Percentiles rank a stretch among this genome's conserved stretches.
Conservation (phyloP, 2,797 vertebrate genomes). For the Schizopygopsis pylzovi region DNA sequence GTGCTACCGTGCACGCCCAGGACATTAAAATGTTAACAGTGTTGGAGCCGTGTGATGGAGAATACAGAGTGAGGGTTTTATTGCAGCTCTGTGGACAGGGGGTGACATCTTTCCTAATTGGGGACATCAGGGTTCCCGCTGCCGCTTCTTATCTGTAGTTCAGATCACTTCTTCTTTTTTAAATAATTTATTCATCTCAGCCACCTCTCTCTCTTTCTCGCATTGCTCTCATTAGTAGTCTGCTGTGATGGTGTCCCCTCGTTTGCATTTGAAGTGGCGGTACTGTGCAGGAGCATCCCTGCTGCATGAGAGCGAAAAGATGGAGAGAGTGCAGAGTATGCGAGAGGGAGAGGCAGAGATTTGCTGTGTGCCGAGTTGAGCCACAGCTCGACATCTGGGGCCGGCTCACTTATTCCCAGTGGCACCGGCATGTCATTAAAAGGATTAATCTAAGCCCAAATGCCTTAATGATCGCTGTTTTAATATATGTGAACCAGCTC, state of each 20-base stretch:
- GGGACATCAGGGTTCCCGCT: slow-evolving; percentile 99
- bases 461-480: slow-evolving; percentile 99
- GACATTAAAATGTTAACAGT: slow-evolving; percentile 99
- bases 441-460: slow-evolving; percentile 99
- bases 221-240: slow-evolving; percentile 99
- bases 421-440: slow-evolving; percentile 98
- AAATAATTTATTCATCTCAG: slow-evolving; percentile 91
- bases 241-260: slow-evolving; percentile 88
- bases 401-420: slow-evolving; percentile 93
- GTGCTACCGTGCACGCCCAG: slow-evolving; percentile 96
- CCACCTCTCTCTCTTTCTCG: slow-evolving; percentile 71
- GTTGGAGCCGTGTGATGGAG: slow-evolving; percentile 97
- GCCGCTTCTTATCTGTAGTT: slow-evolving; percentile 94
- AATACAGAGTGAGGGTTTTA: slow-evolving; percentile 99
- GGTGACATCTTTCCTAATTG: slow-evolving; percentile 99
- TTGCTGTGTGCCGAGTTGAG: slow-evolving; percentile 48
- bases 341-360: slow-evolving; percentile 44
- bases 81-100: slow-evolving; percentile 93
- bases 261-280: slow-evolving; percentile 99
- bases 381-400: slow-evolving; percentile 94
- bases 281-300: slow-evolving; percentile 86
- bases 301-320: slow-evolving; percentile 62
- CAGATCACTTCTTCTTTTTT: slow-evolving; percentile 76
- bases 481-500: slow-evolving; percentile 98
- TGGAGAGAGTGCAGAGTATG: slow-evolving; percentile 46